A percentile compares a stretch with the other conserved stretches of the same genome.
Evolutionary conservation across 2,797 vertebrate species (phyloP).

Genomic region (Paratrypauchen microcephalus): DNA sequence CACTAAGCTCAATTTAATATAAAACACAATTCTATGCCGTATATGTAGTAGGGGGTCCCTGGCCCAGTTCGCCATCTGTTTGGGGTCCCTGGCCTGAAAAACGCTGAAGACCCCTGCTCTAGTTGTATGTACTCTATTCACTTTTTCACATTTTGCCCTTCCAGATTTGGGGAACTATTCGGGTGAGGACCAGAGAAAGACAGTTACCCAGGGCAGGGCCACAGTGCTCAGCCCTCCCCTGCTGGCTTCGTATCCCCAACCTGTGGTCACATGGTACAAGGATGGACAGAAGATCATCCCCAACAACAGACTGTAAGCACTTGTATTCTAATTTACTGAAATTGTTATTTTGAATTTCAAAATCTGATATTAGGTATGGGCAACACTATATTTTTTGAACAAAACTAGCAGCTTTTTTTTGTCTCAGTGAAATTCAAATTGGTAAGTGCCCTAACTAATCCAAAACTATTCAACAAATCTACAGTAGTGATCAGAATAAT

Average conservation of each 20-base stretch:
- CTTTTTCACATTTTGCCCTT: slow-evolving; percentile 1
- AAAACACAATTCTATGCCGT: too few species aligned
- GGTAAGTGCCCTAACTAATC: background rate
- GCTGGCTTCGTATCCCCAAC: slow-evolving; percentile 82
- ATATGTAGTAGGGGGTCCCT: too few species aligned
- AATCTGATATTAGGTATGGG: too few species aligned
- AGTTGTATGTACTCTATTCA: background rate
- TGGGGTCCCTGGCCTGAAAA: too few species aligned
- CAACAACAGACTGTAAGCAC: slow-evolving; percentile 87
- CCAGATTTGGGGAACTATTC: slow-evolving; percentile 86
- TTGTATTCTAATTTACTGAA: background rate
- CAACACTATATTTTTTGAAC: too few species aligned
- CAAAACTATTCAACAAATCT: background rate
- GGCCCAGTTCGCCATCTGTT: too few species aligned
- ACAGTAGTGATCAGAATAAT: background rate
- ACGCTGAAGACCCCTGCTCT: too few species aligned
- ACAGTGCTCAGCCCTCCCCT: slow-evolving; percentile 80
- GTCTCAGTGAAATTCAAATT: background rate
- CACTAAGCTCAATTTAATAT: too few species aligned
- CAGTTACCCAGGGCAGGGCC: slow-evolving; percentile 81
- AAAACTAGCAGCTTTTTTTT: background rate
- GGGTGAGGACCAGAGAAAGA: slow-evolving; percentile 80
- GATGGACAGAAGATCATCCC: slow-evolving; percentile 95
- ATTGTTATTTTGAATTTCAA: background rate
- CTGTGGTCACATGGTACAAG: slow-evolving; percentile 92